Conservation (phyloP, 2,797 vertebrate species). For the Darevskia mixta region DNA sequence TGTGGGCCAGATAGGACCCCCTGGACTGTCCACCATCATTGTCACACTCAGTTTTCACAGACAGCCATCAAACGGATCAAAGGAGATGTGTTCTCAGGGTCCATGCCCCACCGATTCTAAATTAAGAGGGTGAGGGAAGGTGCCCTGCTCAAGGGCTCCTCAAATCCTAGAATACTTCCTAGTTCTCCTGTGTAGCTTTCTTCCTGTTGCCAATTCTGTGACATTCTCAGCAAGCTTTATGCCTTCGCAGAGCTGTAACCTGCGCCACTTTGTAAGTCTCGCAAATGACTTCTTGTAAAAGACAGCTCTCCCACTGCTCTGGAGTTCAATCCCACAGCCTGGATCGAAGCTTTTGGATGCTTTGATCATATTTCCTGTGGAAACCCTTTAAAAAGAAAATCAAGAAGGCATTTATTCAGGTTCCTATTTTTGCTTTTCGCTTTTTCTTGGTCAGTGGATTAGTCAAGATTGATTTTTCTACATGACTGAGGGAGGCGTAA, state of each 20-base stretch:
- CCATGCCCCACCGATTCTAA: background rate
- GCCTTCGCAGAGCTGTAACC: background rate
- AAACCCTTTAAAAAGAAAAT: constrained; percentile 69
- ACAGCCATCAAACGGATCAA: background rate
- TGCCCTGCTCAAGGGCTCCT: background rate
- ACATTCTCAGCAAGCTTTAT: constrained; percentile 17
- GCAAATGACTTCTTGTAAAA: background rate
- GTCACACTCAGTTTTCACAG: background rate
- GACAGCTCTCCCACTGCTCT: constrained; percentile 13
- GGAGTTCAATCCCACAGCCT: constrained; percentile 23
- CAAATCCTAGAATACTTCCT: background rate
- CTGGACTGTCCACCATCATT: too few species aligned
- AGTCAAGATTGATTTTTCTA: constrained; percentile 82
- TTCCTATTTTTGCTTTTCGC: constrained; percentile 62
- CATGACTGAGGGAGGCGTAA: constrained; percentile 75
- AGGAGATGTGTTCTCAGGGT: background rate
- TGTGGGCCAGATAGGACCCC: too few species aligned
- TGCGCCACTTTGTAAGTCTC: background rate
- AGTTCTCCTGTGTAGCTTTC: background rate
- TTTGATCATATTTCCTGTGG: constrained; percentile 51
- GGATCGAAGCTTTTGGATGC: constrained; percentile 27
- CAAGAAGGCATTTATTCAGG: constrained; percentile 64
- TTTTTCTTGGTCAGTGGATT: constrained; percentile 77
- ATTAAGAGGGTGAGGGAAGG: background rate
- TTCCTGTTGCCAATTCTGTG: background rate